Evolutionary conservation across 1,140 invertebrate genomes (phyloP).

Genomic region (Probaryconus sp.): DNA sequence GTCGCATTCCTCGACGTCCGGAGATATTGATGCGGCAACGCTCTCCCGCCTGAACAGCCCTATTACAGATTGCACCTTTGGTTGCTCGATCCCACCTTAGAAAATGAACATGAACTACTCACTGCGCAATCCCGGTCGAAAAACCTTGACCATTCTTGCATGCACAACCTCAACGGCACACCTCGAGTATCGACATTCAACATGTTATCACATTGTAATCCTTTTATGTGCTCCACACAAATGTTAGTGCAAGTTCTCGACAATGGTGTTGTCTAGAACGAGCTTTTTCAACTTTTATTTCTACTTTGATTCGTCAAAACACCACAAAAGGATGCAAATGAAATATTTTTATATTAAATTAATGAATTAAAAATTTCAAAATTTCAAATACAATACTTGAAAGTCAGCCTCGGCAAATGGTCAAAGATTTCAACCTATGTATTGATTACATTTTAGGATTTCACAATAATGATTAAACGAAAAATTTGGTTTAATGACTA

Average conservation of each 20-base stretch:
- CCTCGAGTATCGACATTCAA: conserved; percentile 7
- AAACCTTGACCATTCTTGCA: conserved; percentile 42
- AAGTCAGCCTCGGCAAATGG: too few species aligned
- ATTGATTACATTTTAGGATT: conserved; percentile 37
- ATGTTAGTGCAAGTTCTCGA: too few species aligned
- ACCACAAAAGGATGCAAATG: too few species aligned
- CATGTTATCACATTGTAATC: background rate
- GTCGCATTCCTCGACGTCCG: conserved; percentile 71
- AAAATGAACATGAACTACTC: conserved; percentile 60
- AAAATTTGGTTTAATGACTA: conserved; percentile 4
- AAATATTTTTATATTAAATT: too few species aligned
- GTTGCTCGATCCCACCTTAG: conserved; percentile 78
- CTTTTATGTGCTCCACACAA: background rate
- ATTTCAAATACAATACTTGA: too few species aligned
- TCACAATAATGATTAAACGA: conserved; percentile 24
- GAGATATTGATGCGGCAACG: conserved; percentile 67
- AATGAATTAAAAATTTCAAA: too few species aligned
- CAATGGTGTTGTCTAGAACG: too few species aligned
- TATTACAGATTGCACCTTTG: conserved; percentile 77
- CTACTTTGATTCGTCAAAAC: too few species aligned
- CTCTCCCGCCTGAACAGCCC: conserved; percentile 77
- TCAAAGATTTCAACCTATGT: conserved; percentile 35
- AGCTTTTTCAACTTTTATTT: too few species aligned
- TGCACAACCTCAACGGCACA: conserved; percentile 5
- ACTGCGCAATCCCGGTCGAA: conserved; percentile 50